Base-by-base conservation (phyloP, 2,113 vertebrate species). In the Engraulis encrasicolus region DNA sequence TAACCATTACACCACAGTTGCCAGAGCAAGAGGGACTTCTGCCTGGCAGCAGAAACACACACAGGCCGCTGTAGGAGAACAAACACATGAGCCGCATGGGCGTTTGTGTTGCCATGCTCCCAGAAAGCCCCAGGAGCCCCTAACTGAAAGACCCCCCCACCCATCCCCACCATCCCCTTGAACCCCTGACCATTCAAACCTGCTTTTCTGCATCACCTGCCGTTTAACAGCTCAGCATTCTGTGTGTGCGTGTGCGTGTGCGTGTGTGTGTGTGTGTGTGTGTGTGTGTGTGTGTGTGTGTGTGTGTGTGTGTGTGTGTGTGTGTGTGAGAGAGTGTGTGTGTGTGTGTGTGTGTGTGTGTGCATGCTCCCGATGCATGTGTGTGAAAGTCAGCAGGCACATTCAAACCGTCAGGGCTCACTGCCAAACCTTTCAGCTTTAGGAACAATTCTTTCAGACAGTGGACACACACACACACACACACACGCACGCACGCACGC, bases 371-470 rank as follows among this genome's bases (percentile, higher is more conserved):
- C n/a, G n/a, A n/a, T n/a, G n/a, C n/a, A n/a, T 66, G 9, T 1
- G 9, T 5, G 40, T 3, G 40, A 45, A 9, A 45, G 40, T 45
- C 40, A 9, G 40, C 9, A 45, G 40, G 50, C 6, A 37, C 37
- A 37, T 37, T 83, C 27, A 45, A 81, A 49, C 18, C 6, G 31
- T 66, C 52, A 48, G 36, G 6, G 27, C 54, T 79, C 50, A 5
- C 38, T 45, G 83, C 83, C 81, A 80, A 82, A 31, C 50, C 31
- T n/a, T 61, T 77, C 78, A 31, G 18, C 23, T 34, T 50, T 71
- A 34, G 18, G 50, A 66, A 66, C 58, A 66, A 23, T 66, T 36
- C 38, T 74, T 61, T 52, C 40, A 45, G 4, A 45, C 40, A 45
- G n/a, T n/a, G n/a, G 40, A 45, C 40, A 45, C 40, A 45, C 2